These are phyloP conservation scores for Pseudopodoces humilis DNA, from an alignment of 2,113 vertebrate species.

Conservation along the genomic window DNA sequence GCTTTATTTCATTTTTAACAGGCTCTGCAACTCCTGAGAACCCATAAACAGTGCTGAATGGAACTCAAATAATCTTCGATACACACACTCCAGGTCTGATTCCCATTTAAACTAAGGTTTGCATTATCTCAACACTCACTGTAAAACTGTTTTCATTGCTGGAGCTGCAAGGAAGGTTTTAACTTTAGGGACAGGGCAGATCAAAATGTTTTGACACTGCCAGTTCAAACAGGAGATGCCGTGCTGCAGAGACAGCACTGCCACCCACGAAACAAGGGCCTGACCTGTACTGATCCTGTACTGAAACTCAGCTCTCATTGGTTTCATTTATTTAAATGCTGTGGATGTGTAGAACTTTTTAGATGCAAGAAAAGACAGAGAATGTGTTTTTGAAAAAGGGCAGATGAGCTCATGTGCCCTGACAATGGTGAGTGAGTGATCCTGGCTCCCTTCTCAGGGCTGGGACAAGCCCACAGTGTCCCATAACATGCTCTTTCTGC, in stretches of 20 bases:
- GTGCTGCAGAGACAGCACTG: not conserved
- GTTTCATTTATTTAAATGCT: not conserved
- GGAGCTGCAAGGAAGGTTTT: not conserved
- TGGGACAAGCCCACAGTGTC: not conserved
- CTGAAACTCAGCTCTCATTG: not conserved
- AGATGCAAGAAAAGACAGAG: not conserved
- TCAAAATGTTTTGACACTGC: not conserved
- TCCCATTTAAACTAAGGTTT: not conserved
- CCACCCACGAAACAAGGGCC: not conserved
- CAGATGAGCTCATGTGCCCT: not conserved
- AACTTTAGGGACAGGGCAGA: not conserved
- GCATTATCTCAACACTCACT: not conserved
- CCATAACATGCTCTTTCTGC: not conserved
- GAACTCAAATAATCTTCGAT: not conserved
- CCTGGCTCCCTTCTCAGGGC: not conserved
- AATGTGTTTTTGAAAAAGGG: not conserved
- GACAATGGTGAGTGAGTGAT: not conserved
- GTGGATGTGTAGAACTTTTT: not conserved
- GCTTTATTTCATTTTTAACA: slow-evolving; percentile 35
- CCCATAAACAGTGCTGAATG: not conserved
- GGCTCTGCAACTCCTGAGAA: not conserved
- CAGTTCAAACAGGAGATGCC: not conserved
- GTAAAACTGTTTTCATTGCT: not conserved
- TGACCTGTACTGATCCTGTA: not conserved
- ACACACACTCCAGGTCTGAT: not conserved